Percentiles rank a stretch among this genome's conserved stretches.
phyloP scores from a whole-genome alignment of 2,888 invertebrate species.

The Cantharis rufa region DNA sequence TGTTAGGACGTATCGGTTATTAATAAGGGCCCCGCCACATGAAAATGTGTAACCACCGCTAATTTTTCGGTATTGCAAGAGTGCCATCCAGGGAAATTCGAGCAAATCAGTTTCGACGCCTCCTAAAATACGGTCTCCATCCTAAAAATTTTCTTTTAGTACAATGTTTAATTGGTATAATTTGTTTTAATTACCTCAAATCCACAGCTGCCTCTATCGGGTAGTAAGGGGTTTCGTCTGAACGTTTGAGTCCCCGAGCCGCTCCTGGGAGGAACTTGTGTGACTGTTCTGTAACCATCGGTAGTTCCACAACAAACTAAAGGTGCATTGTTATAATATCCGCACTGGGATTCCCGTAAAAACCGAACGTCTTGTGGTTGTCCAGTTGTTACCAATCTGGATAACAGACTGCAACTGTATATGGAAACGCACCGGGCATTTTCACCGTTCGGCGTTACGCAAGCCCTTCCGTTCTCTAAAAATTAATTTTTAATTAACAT shows the following conservation, averaged over 20 bases:
- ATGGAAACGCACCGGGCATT: conserved; percentile 54
- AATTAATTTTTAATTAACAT: neutral
- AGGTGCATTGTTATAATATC: conserved; percentile 54
- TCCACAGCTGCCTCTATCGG: conserved; percentile 41
- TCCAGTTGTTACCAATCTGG: conserved; percentile 45
- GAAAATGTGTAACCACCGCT: conserved; percentile 6
- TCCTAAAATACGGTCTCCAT: conserved; percentile 19
- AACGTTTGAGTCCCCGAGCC: neutral
- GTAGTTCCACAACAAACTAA: conserved; percentile 55
- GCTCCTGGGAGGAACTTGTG: neutral
- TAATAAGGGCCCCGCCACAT: conserved; percentile 57
- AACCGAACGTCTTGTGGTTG: conserved; percentile 33
- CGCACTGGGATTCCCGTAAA: conserved; percentile 57
- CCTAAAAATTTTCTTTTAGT: neutral
- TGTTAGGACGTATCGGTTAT: conserved; percentile 54
- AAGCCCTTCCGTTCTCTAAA: conserved; percentile 31
- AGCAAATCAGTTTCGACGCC: conserved; percentile 50
- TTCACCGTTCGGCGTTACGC: conserved; percentile 52
- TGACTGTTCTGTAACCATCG: neutral
- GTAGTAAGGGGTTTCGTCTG: conserved; percentile 29
- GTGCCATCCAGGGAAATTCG: conserved; percentile 55
- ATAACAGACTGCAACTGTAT: conserved; percentile 52
- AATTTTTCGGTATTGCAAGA: conserved; percentile 50
- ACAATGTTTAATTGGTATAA: no score
- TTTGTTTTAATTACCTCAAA: neutral